Evolutionary conservation across 2,797 vertebrate species (phyloP), one percentile per base, ranked within the genome.

Genomic region (Melanitta fusca): DNA sequence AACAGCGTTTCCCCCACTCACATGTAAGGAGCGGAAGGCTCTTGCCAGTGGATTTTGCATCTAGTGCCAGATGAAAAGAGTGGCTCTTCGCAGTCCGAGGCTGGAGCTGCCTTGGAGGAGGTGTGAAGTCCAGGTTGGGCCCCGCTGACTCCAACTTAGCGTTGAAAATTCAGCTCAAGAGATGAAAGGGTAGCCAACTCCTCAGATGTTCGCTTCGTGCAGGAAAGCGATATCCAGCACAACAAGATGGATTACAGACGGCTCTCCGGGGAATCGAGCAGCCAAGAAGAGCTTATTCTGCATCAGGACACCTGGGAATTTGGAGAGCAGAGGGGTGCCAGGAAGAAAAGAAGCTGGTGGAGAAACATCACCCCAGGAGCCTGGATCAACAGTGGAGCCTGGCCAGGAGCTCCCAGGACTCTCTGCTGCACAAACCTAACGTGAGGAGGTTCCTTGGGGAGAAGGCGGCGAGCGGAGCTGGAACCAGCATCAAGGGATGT

Each of bases 141-240:
- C 47, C 49, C 56, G 36, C 54, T 85, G 71, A 61, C 65, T 87
- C 72, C 1, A 0, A 80, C 18, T 77, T 89, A 68, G 68, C 78
- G 25, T 39, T 69, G 78, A 90, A 88, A 88, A 90, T 91, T 87
- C 87, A 78, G 54, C 71, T 89, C 1, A 1, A 71, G 64, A 93
- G 41, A 88, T 94, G 71, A 96, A 96, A 93, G 72, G 18, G 64
- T 51, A 82, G 57, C 24, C 39, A 84, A 4, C 13, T 71, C 80
- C 72, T 95, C 4, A 94, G 88, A 93, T 53, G 74, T 93, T 90
- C 34, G 8, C 60, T 91, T 93, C 95, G 91, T 30, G 86, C 64
- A 75, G 66, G 34, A 92, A 34, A 87, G 30, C 69, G 60, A 32
- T 61, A 53, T 65, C 54, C 84, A 89, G 11, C 34, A 56, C 20